phyloP scores from a whole-genome alignment of 2,113 vertebrate genomes.

The Pholis gunnellus region DNA sequence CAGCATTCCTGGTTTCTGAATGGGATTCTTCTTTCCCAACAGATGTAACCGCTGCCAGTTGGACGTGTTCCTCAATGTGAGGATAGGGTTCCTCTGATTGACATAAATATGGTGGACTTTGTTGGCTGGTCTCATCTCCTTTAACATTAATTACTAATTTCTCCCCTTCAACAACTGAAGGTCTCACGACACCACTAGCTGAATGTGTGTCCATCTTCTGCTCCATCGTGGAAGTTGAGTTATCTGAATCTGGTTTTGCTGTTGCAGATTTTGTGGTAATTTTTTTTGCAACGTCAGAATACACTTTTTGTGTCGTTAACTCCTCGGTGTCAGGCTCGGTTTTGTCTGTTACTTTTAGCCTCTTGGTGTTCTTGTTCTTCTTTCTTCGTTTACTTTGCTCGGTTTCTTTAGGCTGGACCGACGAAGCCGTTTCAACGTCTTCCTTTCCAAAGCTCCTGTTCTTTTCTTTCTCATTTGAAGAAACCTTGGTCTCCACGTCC shows the following conservation, averaged over 20 bases:
- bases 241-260: neutral
- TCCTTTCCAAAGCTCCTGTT: neutral
- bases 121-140: constrained; percentile 18
- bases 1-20: neutral
- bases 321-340: constrained; percentile 17
- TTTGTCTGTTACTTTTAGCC: constrained; percentile 22
- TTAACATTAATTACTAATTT: neutral
- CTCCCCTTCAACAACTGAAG: constrained; percentile 6
- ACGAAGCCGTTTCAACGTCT: neutral
- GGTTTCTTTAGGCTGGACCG: constrained; percentile 35
- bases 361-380: constrained; percentile 67
- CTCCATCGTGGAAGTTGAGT: neutral
- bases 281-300: constrained; percentile 11
- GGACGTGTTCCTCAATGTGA: neutral
- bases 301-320: neutral
- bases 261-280: neutral
- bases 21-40: neutral
- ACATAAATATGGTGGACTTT: neutral
- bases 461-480: constrained; percentile 18
- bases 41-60: neutral
- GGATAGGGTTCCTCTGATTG: neutral
- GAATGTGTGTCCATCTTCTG: constrained; percentile 1
- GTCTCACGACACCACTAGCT: neutral
- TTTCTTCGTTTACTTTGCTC: constrained; percentile 53
- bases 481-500: constrained; percentile 5